Evolutionary conservation across 2,797 vertebrate species (phyloP), one percentile per base, ranked within the genome.

Genomic region (Sebastes oblongus): DNA sequence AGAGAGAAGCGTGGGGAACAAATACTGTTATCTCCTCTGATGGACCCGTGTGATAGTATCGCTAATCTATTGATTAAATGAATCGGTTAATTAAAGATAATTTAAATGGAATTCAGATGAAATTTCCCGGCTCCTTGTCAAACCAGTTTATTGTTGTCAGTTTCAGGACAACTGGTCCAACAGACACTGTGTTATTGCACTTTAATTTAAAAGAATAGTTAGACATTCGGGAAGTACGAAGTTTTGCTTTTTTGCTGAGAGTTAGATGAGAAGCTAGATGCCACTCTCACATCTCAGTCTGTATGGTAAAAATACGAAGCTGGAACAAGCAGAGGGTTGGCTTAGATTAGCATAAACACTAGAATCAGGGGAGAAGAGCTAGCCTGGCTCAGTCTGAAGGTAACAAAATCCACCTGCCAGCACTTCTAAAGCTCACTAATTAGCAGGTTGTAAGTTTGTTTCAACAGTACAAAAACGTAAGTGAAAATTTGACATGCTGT

Each of bases 21-120:
- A 86, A 82, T 80, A 70, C n/a, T 55, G 73, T 82, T 83, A 81
- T 87, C 78, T 86, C 67, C 36, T 78, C 68, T n/a, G 66, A 80
- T 52, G 27, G 77, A 80, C 71, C 34, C 72, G 70, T 77, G 74
- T 74, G 72, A 86, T 77, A 22, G 25, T 69, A 89, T 83, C 70
- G 20, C 75, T 77, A 64, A 82, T 86, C 62, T 73, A 88, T 77
- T 78, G 78, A 89, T 91, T 83, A 73, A 50, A 14, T 58, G 29
- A 84, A 81, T 69, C 22, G 16, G 75, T 81, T 80, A 58, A 88
- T 81, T 78, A 80, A 70, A 73, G 64, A 18, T 52, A 66, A 89
- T 85, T 82, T 84, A 60, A 87, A 81, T 70, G 30, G 29, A 68
- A 84, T 78, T 78, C 30, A 72, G 72, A 89, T 72, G 10, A 67